phyloP scores from a whole-genome alignment of 2,888 invertebrate genomes.

The Nebria salina region DNA sequence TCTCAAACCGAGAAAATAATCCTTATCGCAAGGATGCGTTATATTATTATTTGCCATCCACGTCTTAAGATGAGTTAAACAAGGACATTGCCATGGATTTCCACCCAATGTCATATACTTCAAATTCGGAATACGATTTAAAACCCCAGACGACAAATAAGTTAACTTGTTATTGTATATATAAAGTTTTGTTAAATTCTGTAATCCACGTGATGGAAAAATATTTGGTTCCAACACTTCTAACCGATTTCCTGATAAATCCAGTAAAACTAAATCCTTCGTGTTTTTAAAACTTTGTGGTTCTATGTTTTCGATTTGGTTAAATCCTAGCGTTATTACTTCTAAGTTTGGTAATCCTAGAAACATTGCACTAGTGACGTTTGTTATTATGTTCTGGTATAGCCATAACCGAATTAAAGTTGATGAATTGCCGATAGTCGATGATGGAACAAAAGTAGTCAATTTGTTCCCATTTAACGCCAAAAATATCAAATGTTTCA shows the following conservation, averaged over 20 bases:
- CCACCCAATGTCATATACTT: constrained; percentile 9
- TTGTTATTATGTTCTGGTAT: constrained; percentile 9
- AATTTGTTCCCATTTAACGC: constrained; percentile 14
- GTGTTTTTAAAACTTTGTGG: constrained; percentile 8
- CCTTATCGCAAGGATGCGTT: constrained; percentile 12
- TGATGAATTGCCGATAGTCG: not conserved
- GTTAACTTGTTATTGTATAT: constrained; percentile 18
- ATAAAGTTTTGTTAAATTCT: constrained; percentile 2
- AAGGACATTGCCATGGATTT: constrained; percentile 29
- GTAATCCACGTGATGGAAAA: not conserved
- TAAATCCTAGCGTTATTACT: not conserved
- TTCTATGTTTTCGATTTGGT: constrained; percentile 3
- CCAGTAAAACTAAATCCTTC: not conserved
- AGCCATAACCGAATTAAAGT: not conserved
- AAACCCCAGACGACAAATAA: constrained; percentile 12
- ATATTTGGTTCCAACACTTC: not conserved
- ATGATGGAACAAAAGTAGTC: constrained; percentile 11
- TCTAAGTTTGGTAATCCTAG: constrained; percentile 15
- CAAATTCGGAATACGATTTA: constrained; percentile 19
- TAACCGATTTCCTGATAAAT: not conserved
- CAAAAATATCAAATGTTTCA: constrained; percentile 2
- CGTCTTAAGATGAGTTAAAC: constrained; percentile 16
- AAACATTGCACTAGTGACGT: constrained; percentile 2
- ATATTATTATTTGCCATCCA: constrained; percentile 17
- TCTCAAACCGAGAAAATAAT: constrained; percentile 3